Evolutionary conservation across 2,888 invertebrate species (phyloP), one percentile per base, ranked within the genome.

Genomic region (Noctua fimbriata): DNA sequence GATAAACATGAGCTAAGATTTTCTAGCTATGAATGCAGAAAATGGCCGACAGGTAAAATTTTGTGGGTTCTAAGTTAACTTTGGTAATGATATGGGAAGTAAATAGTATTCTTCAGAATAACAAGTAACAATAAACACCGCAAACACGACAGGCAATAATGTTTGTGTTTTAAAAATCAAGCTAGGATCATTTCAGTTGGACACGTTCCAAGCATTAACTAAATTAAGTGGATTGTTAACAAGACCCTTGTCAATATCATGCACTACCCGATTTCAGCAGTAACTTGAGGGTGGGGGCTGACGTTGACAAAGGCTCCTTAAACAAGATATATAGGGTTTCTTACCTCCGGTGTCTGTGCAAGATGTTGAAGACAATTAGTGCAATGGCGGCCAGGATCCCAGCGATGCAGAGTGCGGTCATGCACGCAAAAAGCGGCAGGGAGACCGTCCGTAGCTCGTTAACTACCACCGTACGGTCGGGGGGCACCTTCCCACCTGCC

Each of bases 321-420:
- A 71, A 76, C 60, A 76, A 79, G 78, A 86, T 82, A 76, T 87
- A 86, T 82, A 36, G 76, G 75, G 32, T 80, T 75, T 82, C 94
- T 94, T 97, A 99, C 99, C 99, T 98, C 97, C 99, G 97, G 94
- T 99, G 98, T 91, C 98, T 98, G 96, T 99, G 98, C 97, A 98
- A 98, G 89, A 98, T 98, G 95, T 99, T 99, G 97, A 99, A 99
- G 89, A 99, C 97, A 89, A 99, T 98, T 85, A 99, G 98, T 55
- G 97, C 98, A 83, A 99, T 96, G 32, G 99, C 99, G 81, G 98
- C 98, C 65, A 98, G 94, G 88, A 99, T 98, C 55, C 99, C 99
- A 78, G 99, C 97, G 87, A 98, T 97, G 82, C 99, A 99, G 88
- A 99, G 98, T 28, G 98, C 98, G 92, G 99, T 98, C 98, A 99